Evolutionary conservation across 2,113 vertebrate species (phyloP), one percentile per base, ranked within the genome.

Genomic region (Orthonyx spaldingii): DNA sequence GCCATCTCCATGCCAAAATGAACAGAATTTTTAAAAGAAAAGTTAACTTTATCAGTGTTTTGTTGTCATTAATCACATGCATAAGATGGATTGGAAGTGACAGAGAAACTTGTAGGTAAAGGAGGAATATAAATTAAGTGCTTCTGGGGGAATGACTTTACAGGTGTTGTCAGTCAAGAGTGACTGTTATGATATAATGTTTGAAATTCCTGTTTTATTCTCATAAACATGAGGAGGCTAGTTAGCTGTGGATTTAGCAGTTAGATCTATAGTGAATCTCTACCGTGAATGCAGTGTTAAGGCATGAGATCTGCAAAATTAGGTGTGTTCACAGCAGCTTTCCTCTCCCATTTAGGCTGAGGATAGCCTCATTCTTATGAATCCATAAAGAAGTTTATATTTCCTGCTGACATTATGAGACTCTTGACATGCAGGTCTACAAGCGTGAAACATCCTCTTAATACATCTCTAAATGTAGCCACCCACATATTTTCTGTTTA

Each of bases 291-390:
- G 4, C 1, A 2, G 9, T 6, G 41, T 4, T 68, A 47, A 63
- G 5, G 8, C 4, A 22, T 3, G 6, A 59, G 16, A 37, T 72
- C 23, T 50, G 66, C 15, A 64, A 41, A 17, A 63, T 39, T 2
- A 41, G 11, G 23, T 41, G 27, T 46, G 4, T 35, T 84, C 63
- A n/a, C 6, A 44, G 6, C 7, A 60, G 3, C 44, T 32, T 26
- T 78, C 6, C 30, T 79, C 37, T 52, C 2, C 10, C 28, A 28
- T 65, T 66, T 77, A 50, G 12, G 4, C 6, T 84, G 27, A 16
- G 24, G 13, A 46, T 55, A 11, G 19, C 21, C 6, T 68, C 16
- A 37, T 52, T 21, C 27, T 80, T 12, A 37, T 0, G 0, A 61
- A 68, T 49, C 28, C n/a, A 19, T 39, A 20, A 41, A 55, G 19